Evolutionary conservation across 2,888 invertebrate genomes (phyloP), one percentile per base, ranked within the genome.

Genomic region (Liopterus haemorrhoidalis): DNA sequence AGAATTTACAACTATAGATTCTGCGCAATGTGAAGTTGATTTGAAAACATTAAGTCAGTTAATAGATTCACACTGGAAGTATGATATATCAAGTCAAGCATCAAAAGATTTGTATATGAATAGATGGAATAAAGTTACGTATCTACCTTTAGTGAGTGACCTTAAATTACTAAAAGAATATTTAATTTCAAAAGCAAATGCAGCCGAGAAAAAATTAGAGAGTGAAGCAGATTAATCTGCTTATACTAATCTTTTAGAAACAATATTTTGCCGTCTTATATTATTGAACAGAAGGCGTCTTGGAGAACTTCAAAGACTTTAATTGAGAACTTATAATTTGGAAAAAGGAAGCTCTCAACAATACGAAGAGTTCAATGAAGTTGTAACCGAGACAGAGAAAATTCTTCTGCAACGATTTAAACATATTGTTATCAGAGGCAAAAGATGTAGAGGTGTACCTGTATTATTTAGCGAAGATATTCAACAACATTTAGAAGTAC

Each of bases 31-130:
- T 5, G 54, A 57, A 46, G 46, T 49, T 5, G 51, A 56, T 8
- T 30, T 58, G 5, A 53, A 49, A 52, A 53, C 44, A 8, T 20
- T 56, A 19, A 52, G 51, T 35, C 49, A 52, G 36, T 24, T 57
- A 5, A 48, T 56, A 28, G 44, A 41, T n/a, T n/a, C n/a, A n/a
- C n/a, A n/a, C n/a, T 42, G 20, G 27, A 5, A 27, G 52, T 21
- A 52, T 51, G 56, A 48, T 31, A 33, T 54, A n/a, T n/a, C n/a
- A n/a, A n/a, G n/a, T 31, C 51, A 54, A 39, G 51, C 51, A 6
- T 47, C 48, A 8, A 49, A 40, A 31, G 53, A 57, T 25, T 21
- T 54, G 8, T 41, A 49, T 28, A 39, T 46, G 3, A n/a, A n/a
- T n/a, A n/a, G n/a, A n/a, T n/a, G 27, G 48, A 49, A 49, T 21